A percentile compares a stretch with the other conserved stretches of the same genome.
phyloP scores from a whole-genome alignment of 2,113 vertebrate genomes.

The Paracyprichromis sp. region DNA sequence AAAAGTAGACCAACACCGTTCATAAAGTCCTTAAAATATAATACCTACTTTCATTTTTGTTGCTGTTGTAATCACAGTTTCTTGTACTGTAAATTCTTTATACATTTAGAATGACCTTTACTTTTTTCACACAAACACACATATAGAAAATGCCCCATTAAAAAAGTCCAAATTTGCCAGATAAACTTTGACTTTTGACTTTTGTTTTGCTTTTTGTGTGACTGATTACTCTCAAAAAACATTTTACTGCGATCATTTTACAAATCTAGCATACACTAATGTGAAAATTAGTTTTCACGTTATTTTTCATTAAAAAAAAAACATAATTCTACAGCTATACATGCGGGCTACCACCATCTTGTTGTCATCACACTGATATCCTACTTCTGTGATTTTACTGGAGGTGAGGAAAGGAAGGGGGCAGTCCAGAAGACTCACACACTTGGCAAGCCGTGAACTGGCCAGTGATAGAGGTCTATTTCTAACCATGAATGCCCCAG shows the following conservation, averaged over 20 bases:
- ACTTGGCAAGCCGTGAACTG: background rate
- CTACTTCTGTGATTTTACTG: background rate
- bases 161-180: background rate
- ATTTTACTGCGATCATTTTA: background rate
- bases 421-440: background rate
- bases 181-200: background rate
- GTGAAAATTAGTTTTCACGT: background rate
- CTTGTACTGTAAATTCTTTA: background rate
- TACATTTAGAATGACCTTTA: background rate
- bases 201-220: background rate
- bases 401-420: background rate
- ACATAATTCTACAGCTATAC: background rate
- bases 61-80: background rate
- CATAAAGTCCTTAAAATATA: background rate
- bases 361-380: slow-evolving; percentile 12
- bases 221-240: background rate
- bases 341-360: background rate
- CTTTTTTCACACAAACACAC: background rate
- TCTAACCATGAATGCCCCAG: slow-evolving; percentile 21
- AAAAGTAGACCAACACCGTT: background rate
- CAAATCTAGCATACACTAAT: background rate
- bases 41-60: background rate
- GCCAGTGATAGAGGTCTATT: slow-evolving; percentile 24
- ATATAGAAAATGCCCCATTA: background rate
- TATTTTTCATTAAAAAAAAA: background rate